Evolutionary conservation across 1,140 invertebrate species (phyloP).

Genomic region (Drosophila chauvacae): DNA sequence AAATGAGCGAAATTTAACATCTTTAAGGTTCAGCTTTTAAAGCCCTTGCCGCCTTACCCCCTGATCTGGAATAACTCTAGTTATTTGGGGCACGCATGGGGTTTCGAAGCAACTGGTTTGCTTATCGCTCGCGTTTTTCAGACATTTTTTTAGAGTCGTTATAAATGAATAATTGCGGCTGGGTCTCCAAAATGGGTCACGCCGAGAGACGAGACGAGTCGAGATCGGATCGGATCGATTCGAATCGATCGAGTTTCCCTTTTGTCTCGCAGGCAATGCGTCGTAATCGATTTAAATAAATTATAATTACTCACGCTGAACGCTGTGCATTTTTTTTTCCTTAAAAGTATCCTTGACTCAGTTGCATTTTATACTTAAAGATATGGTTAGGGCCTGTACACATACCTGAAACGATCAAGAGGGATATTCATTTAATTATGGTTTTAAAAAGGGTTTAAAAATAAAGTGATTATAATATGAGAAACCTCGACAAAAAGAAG

Average conservation of each 20-base stretch:
- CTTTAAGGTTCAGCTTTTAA: background rate
- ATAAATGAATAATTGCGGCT: slow-evolving; percentile 75
- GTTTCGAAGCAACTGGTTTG: slow-evolving; percentile 56
- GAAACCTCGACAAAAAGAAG: background rate
- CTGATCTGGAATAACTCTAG: slow-evolving; percentile 35
- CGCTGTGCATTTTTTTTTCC: slow-evolving; percentile 2
- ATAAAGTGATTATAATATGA: background rate
- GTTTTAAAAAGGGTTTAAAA: background rate
- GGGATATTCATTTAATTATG: slow-evolving; percentile 6
- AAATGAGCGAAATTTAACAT: background rate
- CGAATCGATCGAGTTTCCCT: slow-evolving; percentile 60
- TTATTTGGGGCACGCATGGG: slow-evolving; percentile 71
- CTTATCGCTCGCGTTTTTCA: slow-evolving; percentile 42
- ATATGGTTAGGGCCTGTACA: slow-evolving; percentile 36
- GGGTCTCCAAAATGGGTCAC: slow-evolving; percentile 62
- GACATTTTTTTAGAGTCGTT: slow-evolving; percentile 60
- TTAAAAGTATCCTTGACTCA: slow-evolving; percentile 38
- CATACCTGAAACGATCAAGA: slow-evolving; percentile 65
- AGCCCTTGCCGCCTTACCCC: background rate
- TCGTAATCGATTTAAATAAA: slow-evolving; percentile 78
- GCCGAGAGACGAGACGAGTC: slow-evolving; percentile 18
- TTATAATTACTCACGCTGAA: slow-evolving; percentile 76
- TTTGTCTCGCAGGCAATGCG: slow-evolving; percentile 39
- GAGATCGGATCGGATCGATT: slow-evolving; percentile 38
- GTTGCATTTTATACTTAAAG: slow-evolving; percentile 20